These are phyloP conservation scores for Scaptomyza reducta DNA, from an alignment of 2,888 invertebrate genomes.

Conservation along the genomic window DNA sequence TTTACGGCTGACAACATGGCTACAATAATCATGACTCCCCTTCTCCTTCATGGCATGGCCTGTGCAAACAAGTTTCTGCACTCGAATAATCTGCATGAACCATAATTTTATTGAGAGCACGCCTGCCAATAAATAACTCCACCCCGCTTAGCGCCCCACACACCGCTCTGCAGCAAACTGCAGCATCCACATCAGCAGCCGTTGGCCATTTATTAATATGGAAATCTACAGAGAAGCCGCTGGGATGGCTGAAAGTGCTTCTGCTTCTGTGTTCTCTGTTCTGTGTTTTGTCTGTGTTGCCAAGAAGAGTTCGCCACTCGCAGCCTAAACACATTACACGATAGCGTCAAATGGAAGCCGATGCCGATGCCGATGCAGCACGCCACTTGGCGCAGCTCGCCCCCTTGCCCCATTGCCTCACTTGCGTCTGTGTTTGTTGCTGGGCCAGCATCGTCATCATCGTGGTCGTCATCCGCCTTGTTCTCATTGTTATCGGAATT, in stretches of 20 bases:
- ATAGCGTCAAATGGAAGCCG: constrained; percentile 77
- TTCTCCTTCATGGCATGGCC: background rate
- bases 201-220: constrained; percentile 77
- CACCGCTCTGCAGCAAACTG: background rate
- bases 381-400: constrained; percentile 44
- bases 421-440: constrained; percentile 17
- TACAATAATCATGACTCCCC: constrained; percentile 54
- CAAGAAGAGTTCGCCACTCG: constrained; percentile 38
- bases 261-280: constrained; percentile 35
- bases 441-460: constrained; percentile 53
- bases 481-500: constrained; percentile 75
- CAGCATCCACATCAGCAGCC: constrained; percentile 30
- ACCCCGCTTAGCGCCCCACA: constrained; percentile 18
- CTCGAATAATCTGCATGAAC: constrained; percentile 78
- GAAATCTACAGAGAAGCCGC: constrained; percentile 77
- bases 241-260: constrained; percentile 49
- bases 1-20: constrained; percentile 51
- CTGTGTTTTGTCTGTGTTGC: constrained; percentile 13
- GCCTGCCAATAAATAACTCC: constrained; percentile 78
- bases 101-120: constrained; percentile 79
- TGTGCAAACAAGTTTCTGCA: constrained; percentile 75
- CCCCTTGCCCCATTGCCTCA: background rate
- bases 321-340: constrained; percentile 77
- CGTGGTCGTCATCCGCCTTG: constrained; percentile 52
- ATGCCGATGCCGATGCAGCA: constrained; percentile 66